phyloP scores from a whole-genome alignment of 2,888 invertebrate species.

The Stratiomys singularior region DNA sequence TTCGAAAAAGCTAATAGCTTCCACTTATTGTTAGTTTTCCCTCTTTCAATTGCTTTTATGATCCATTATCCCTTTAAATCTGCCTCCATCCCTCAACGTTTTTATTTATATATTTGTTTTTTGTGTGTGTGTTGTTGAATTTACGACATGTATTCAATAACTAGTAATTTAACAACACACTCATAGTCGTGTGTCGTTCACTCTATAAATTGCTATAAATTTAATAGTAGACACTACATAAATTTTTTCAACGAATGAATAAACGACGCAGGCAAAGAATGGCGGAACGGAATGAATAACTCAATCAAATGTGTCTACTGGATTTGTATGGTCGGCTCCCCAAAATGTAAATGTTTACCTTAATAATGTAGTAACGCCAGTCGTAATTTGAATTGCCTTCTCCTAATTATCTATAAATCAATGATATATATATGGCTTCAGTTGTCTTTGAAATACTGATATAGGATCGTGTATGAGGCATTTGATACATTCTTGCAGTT shows the following conservation, averaged over 20 bases:
- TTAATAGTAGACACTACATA: conserved; percentile 2
- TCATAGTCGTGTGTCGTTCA: conserved; percentile 11
- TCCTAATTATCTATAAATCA: conserved; percentile 30
- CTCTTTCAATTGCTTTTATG: conserved; percentile 1
- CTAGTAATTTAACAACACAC: background rate
- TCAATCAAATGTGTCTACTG: background rate
- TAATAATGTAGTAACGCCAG: background rate
- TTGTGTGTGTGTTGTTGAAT: background rate
- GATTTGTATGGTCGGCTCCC: background rate
- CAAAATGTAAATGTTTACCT: background rate
- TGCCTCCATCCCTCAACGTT: background rate
- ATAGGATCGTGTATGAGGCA: no score
- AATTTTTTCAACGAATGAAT: conserved; percentile 12
- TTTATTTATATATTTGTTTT: background rate
- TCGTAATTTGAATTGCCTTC: conserved; percentile 15
- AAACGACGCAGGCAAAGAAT: background rate
- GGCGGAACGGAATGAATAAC: background rate
- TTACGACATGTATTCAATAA: conserved; percentile 1
- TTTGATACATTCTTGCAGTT: no score
- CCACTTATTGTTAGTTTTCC: background rate
- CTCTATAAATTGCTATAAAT: conserved; percentile 8
- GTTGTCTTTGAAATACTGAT: no score
- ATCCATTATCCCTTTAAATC: conserved; percentile 18
- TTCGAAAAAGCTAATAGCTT: background rate
- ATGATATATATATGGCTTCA: background rate